These are phyloP conservation scores for zebrafish (Danio rerio) DNA, from an alignment of 2,113 vertebrate genomes.

Conservation along the genomic window GRCz12tu NC_133199.1:2497001-2497500, in stretches of 20 bases:
- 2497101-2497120: too few species aligned
- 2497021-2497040: too few species aligned
- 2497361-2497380: conserved; percentile 56
- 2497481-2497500: neutral
- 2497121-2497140: neutral
- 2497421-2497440: conserved; percentile 46
- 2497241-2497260: conserved; percentile 43
- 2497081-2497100: too few species aligned
- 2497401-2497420: conserved; percentile 47
- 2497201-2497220: conserved; percentile 42
- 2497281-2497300: conserved; percentile 55
- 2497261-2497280: conserved; percentile 63
- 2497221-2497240: conserved; percentile 26
- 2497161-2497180: neutral
- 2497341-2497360: conserved; percentile 72
- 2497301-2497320: conserved; percentile 71
- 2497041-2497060: too few species aligned
- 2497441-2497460: neutral
- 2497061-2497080: too few species aligned
- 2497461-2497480: neutral
- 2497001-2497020: too few species aligned
- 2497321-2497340: conserved; percentile 67
- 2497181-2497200: neutral
- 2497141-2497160: neutral
- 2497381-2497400: conserved; percentile 32